Evolutionary conservation across 2,113 vertebrate genomes (phyloP), one percentile per base, ranked within the genome.

Genomic region (Todiramphus chloris): DNA sequence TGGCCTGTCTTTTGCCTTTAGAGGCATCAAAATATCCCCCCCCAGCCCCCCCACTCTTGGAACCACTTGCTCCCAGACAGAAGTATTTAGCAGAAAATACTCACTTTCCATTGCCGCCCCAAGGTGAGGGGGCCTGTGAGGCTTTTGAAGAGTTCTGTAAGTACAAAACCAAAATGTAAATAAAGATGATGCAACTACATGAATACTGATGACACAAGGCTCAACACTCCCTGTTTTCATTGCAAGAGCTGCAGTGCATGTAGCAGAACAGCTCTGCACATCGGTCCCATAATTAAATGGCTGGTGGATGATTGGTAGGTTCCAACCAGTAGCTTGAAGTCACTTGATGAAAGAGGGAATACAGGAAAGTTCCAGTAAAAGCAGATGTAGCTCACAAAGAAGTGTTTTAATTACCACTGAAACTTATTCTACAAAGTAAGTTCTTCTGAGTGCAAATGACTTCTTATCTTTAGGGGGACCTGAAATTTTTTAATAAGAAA

Each of bases 81-180:
- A 97, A 98, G 19, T 37, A 95, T 93, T 93, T 72, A 76, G 59
- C 77, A 85, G 95, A 75, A 96, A 94, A 94, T 97, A 99, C 99
- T 99, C 98, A 99, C 99, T 99, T 99, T 98, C 98, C 99, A 96
- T 99, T 99, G 96, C 98, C 98, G 91, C 99, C 99, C 99, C 99
- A 99, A 55, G 99, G 99, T 96, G 99, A 99, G 48, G 99, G 99
- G 73, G 98, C 99, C 98, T 99, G 99, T 73, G 99, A 98, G 92
- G 98, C 98, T 98, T 99, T 99, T 80, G 99, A 99, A 89, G 99
- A 99, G 97, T 99, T 99, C 99, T 99, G 98, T 82, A 98, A 97
- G 93, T 84, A 97, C 70, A 98, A 96, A 97, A 96, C 44, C 91
- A 97, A 92, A 94, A 85, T 43, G 91, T 97, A 76, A 96, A 97